These are phyloP conservation scores for Griposia aprilina DNA, from an alignment of 2,888 invertebrate genomes.

Conservation along the genomic window DNA sequence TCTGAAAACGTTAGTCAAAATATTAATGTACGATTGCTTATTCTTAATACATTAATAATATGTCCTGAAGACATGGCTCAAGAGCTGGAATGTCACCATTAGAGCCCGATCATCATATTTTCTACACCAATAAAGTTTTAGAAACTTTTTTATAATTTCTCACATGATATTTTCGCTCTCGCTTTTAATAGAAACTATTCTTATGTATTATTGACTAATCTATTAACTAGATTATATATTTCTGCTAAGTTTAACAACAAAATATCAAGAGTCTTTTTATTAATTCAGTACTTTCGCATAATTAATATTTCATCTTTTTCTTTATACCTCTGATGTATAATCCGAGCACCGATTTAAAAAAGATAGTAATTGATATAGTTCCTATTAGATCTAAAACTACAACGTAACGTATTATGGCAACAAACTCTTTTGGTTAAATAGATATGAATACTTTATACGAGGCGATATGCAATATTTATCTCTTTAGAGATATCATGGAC, in stretches of 20 bases:
- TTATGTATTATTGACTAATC: constrained; percentile 72
- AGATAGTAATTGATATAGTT: constrained; percentile 74
- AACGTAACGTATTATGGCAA: constrained; percentile 84
- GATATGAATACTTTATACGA: constrained; percentile 66
- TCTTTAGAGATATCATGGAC: constrained; percentile 56
- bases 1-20: constrained; percentile 39
- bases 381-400: constrained; percentile 77
- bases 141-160: constrained; percentile 70
- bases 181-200: constrained; percentile 65
- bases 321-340: constrained; percentile 81
- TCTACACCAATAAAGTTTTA: constrained; percentile 69
- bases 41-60: constrained; percentile 41
- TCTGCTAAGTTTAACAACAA: constrained; percentile 82
- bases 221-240: constrained; percentile 79
- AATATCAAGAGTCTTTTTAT: constrained; percentile 77
- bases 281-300: constrained; percentile 76
- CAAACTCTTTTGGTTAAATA: constrained; percentile 84
- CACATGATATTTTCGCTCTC: constrained; percentile 62
- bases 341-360: constrained; percentile 86
- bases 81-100: constrained; percentile 80
- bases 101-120: constrained; percentile 72
- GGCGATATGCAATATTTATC: constrained; percentile 58
- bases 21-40: constrained; percentile 58
- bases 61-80: constrained; percentile 52
- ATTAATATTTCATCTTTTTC: constrained; percentile 72